phyloP scores from a whole-genome alignment of 2,797 vertebrate species.

The Stomatorhinus walkeri region DNA sequence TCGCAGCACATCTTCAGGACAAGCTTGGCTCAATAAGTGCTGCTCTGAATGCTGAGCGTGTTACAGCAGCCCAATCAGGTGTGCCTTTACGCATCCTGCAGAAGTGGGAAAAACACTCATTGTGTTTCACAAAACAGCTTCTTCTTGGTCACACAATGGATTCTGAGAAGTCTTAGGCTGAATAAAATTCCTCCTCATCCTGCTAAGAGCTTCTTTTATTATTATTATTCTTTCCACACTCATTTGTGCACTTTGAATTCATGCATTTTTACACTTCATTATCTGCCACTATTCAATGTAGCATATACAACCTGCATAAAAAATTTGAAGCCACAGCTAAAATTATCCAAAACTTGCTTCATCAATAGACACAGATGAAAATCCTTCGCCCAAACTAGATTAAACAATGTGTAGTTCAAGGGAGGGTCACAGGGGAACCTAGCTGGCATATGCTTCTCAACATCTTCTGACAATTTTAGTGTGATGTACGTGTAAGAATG shows the following conservation, averaged over 20 bases:
- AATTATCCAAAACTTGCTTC: background rate
- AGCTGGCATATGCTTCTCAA: slow-evolving; percentile 21
- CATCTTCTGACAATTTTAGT: slow-evolving; percentile 17
- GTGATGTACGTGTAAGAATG: background rate
- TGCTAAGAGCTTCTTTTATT: slow-evolving; percentile 8
- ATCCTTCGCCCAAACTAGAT: background rate
- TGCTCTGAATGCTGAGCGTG: slow-evolving; percentile 7
- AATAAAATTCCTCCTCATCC: slow-evolving; percentile 1
- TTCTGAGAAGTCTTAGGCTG: background rate
- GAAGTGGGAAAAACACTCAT: background rate
- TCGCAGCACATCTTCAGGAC: background rate
- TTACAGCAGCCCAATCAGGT: background rate
- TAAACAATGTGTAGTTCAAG: slow-evolving; percentile 10
- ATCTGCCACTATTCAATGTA: slow-evolving; percentile 14
- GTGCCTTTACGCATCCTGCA: background rate
- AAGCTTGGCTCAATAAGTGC: background rate
- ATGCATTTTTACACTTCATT: slow-evolving; percentile 21
- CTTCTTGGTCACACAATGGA: slow-evolving; percentile 1
- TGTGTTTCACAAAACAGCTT: slow-evolving; percentile 17
- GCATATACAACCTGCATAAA: background rate
- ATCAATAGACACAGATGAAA: background rate
- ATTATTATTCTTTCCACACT: background rate
- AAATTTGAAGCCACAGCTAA: background rate
- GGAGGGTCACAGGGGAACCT: background rate
- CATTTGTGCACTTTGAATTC: slow-evolving; percentile 19